Conservation (phyloP, 2,113 vertebrate species). For the Alaudala cheleensis region DNA sequence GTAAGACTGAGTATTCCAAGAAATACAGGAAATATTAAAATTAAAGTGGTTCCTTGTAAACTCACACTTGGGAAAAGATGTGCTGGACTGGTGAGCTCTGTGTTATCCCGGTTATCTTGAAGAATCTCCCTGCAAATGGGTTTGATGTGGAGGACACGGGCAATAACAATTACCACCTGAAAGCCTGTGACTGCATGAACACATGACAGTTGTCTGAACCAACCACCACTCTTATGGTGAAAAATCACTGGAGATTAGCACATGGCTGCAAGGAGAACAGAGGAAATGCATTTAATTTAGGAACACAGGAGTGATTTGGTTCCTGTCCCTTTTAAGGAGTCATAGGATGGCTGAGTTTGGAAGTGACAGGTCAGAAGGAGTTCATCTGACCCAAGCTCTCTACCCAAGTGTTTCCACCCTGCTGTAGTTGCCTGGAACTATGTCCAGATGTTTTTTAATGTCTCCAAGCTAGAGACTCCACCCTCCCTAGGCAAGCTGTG, state of each 20-base stretch:
- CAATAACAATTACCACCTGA: not conserved
- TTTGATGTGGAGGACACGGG: not conserved
- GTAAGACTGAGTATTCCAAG: not conserved
- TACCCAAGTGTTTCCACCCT: not conserved
- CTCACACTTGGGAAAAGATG: not conserved
- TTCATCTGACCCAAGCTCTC: not conserved
- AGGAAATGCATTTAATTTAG: not conserved
- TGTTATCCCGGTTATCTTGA: not conserved
- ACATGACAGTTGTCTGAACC: not conserved
- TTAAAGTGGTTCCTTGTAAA: not conserved
- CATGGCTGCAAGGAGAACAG: not conserved
- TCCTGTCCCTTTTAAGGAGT: not conserved
- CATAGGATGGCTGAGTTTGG: not conserved
- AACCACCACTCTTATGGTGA: not conserved
- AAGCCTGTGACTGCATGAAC: not conserved
- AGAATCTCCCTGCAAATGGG: not conserved
- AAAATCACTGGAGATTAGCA: not conserved
- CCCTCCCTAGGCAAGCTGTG: not conserved
- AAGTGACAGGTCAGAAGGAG: not conserved
- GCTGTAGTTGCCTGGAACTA: accelerated
- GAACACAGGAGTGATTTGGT: not conserved
- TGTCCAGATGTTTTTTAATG: accelerated
- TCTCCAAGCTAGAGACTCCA: not conserved
- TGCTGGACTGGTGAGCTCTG: not conserved
- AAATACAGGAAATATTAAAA: not conserved